phyloP scores from a whole-genome alignment of 2,888 invertebrate genomes.

The Erannis defoliaria region DNA sequence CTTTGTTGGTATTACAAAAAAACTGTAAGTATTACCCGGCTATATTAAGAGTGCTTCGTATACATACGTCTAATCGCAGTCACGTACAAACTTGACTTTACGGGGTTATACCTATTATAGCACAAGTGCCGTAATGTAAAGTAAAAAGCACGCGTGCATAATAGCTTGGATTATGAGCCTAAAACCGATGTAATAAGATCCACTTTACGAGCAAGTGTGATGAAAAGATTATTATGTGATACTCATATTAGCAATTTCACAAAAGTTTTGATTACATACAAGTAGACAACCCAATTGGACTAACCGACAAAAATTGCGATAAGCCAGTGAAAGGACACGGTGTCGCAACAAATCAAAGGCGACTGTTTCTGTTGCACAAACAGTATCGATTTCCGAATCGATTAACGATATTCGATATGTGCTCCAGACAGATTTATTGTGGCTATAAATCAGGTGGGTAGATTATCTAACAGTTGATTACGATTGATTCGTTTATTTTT shows the following conservation, averaged over 20 bases:
- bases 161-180: too few species aligned
- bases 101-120: too few species aligned
- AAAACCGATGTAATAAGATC: too few species aligned
- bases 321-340: constrained; percentile 53
- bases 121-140: too few species aligned
- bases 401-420: constrained; percentile 38
- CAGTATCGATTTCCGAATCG: constrained; percentile 40
- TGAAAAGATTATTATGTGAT: neutral
- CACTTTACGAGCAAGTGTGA: too few species aligned
- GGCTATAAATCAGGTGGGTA: constrained; percentile 6
- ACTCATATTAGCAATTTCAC: neutral
- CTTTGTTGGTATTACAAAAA: too few species aligned
- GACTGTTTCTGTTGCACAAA: constrained; percentile 27
- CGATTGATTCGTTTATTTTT: constrained; percentile 8
- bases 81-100: too few species aligned
- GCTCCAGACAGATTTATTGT: constrained; percentile 26
- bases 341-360: constrained; percentile 43
- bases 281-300: constrained; percentile 29
- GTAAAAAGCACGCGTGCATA: too few species aligned
- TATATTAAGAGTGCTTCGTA: too few species aligned
- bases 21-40: too few species aligned
- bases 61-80: too few species aligned
- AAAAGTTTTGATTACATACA: constrained; percentile 1
- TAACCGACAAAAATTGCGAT: constrained; percentile 36
- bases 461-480: constrained; percentile 30